Conservation (phyloP, 2,888 invertebrate species). For the Hemicrepidius hirtus region DNA sequence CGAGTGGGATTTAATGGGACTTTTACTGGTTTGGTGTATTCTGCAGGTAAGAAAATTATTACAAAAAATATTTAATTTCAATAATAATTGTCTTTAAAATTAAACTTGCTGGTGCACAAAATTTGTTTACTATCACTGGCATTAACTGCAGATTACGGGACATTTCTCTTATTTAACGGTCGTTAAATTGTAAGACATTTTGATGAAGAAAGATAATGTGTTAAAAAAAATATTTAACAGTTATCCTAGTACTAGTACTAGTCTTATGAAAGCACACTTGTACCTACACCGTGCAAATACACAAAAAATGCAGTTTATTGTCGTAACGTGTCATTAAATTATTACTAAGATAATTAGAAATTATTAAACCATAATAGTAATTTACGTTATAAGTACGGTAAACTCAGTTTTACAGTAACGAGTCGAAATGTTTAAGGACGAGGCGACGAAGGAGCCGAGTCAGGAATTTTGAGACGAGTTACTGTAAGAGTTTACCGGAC, state of each 20-base stretch:
- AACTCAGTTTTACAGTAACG: too few species aligned
- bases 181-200: conserved; percentile 18
- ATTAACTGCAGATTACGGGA: conserved; percentile 5
- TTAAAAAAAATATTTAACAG: conserved; percentile 30
- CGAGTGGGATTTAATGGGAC: conserved; percentile 94
- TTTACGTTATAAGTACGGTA: too few species aligned
- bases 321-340: not conserved
- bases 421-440: too few species aligned
- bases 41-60: conserved; percentile 86
- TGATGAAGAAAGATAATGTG: conserved; percentile 5
- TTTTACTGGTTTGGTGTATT: conserved; percentile 91
- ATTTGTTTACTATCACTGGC: not conserved
- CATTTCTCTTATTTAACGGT: conserved; percentile 27
- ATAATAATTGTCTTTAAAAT: too few species aligned
- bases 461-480: too few species aligned
- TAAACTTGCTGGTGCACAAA: too few species aligned
- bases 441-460: too few species aligned
- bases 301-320: conserved; percentile 3
- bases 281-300: conserved; percentile 13
- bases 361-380: too few species aligned
- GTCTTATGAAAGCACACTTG: conserved; percentile 5
- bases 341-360: not conserved
- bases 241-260: too few species aligned
- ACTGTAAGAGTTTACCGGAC: too few species aligned
- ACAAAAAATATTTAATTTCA: too few species aligned